Evolutionary conservation across 2,888 invertebrate genomes (phyloP), one percentile per base, ranked within the genome.

Genomic region (Orchesella flavescens): DNA sequence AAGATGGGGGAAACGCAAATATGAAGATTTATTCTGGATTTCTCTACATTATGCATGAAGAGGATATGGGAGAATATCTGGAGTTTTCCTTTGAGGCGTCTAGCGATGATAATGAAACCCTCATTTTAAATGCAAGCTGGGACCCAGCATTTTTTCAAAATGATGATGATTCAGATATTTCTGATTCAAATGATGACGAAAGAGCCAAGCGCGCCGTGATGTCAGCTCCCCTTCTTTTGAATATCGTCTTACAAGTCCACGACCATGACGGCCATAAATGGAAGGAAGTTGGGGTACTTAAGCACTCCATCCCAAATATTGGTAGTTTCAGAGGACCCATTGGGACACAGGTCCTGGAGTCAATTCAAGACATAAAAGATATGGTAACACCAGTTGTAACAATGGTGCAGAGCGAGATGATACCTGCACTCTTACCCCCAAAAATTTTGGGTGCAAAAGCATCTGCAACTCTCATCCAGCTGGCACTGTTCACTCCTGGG

Each of bases 251-350:
- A 12, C 10, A 5, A 15, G 55, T 76, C 1, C 17, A 66, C 43
- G 76, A 76, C n/a, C 57, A 76, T n/a, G 55, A 76, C 44, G 76
- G 76, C 4, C 66, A 66, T 21, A 61, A 23, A 12, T 76, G 76
- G 76, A 55, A 21, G 19, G 49, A 57, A 12, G 2, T 55, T 7
- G 76, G 76, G 34, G 12, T 57, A 55, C 23, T 76, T 5, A 55
- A 9, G 9, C 34, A 66, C 3, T 24, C 57, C 10, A 1, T 76
- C 5, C 15, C 46, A 19, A 76, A 76, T n/a, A 76, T 55, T 43
- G 76, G 76, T 13, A 17, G 53, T 57, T 63, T 55, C n/a, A 55
- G 49, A 57, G 63, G 76, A 5, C 66, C 66, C 10, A 13, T 66
- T 4, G 10, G 15, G 21, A 12, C 61, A 21, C 61, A 13, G 61